phyloP scores from a whole-genome alignment of 2,113 vertebrate species.

The Garra rufa region DNA sequence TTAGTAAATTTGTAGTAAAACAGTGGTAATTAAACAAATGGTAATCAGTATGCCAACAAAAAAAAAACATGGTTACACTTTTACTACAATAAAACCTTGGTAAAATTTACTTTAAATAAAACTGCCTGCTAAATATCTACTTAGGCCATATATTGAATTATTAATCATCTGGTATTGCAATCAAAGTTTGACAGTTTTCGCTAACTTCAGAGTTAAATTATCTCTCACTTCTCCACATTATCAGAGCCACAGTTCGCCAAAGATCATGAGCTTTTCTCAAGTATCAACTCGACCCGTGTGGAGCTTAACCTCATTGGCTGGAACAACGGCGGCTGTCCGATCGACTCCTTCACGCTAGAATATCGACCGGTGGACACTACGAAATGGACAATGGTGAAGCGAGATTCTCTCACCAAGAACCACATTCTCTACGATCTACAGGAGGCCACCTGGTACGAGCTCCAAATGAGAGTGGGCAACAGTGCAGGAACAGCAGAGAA shows the following conservation, averaged over 20 bases:
- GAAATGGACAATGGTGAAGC: conserved; percentile 92
- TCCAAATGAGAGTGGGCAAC: conserved; percentile 97
- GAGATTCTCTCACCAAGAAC: conserved; percentile 93
- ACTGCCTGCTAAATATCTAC: background rate
- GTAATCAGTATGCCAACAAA: too few relatives aligned
- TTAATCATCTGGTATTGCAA: background rate
- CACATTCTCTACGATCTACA: conserved; percentile 94
- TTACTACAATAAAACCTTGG: too few relatives aligned
- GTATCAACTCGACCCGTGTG: conserved; percentile 91
- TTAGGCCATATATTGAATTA: background rate
- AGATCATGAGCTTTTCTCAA: conserved; percentile 97
- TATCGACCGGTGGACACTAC: conserved; percentile 90
- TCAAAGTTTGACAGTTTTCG: background rate
- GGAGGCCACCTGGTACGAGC: conserved; percentile 95
- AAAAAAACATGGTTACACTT: too few relatives aligned
- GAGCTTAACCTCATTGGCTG: conserved; percentile 94
- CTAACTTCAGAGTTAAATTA: background rate
- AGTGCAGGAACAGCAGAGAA: conserved; percentile 96
- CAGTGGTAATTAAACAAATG: too few relatives aligned
- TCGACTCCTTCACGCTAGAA: conserved; percentile 95
- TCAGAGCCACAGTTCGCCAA: conserved; percentile 98
- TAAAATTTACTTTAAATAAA: background rate
- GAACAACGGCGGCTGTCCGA: conserved; percentile 98
- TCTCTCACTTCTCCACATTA: background rate
- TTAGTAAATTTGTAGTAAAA: too few relatives aligned